phyloP scores from a whole-genome alignment of 2,888 invertebrate species.

The Stenotaenia linearis region DNA sequence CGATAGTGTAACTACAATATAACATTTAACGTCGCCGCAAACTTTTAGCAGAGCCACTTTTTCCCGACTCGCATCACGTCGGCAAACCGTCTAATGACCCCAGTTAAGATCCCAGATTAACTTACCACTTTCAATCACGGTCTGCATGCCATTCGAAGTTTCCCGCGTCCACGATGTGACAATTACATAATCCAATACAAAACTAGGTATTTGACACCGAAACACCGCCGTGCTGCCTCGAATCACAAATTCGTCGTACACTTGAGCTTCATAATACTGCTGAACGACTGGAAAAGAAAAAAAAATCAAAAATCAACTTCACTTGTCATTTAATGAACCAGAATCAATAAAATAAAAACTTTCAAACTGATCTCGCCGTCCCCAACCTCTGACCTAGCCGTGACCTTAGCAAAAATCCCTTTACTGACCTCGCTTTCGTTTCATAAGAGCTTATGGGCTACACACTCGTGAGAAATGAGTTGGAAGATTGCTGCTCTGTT shows the following conservation, averaged over 20 bases:
- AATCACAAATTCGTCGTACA: conserved; percentile 46
- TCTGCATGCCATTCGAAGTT: conserved; percentile 1
- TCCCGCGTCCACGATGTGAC: conserved; percentile 39
- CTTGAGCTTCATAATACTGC: conserved; percentile 43
- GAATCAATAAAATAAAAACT: conserved; percentile 6
- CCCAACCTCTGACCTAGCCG: not conserved
- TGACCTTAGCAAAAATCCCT: not conserved
- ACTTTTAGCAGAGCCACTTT: too few relatives aligned
- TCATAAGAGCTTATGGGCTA: conserved; percentile 7
- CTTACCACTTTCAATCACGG: conserved; percentile 32
- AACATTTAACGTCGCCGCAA: too few relatives aligned
- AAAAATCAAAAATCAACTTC: not conserved
- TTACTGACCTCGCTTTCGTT: not conserved
- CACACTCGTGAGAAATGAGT: conserved; percentile 19
- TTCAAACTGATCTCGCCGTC: not conserved
- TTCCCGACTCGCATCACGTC: too few relatives aligned
- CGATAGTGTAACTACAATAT: too few relatives aligned
- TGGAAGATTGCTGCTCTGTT: conserved; percentile 22
- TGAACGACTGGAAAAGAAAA: conserved; percentile 36
- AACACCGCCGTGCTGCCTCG: conserved; percentile 47
- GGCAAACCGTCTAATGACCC: too few relatives aligned
- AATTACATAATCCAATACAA: conserved; percentile 39
- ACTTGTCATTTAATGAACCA: not conserved
- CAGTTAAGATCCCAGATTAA: too few relatives aligned
- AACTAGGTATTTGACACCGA: conserved; percentile 43